These are phyloP conservation scores for Sphaerophoria taeniata DNA, from an alignment of 2,888 invertebrate species.

Conservation along the genomic window DNA sequence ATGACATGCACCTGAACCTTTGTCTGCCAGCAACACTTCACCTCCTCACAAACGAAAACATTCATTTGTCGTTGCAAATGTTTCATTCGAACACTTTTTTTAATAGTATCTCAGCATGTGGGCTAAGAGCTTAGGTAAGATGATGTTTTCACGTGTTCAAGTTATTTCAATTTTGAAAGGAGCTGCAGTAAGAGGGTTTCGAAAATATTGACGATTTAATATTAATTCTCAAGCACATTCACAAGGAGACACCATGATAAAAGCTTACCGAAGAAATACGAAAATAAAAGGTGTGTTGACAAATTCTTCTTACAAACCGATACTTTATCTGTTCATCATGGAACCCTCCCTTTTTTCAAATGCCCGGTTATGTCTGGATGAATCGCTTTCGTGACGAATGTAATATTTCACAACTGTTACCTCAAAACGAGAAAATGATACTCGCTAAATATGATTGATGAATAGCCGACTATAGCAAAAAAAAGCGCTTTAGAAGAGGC, in stretches of 20 bases:
- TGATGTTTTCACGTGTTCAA: neutral
- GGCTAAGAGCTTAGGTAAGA: neutral
- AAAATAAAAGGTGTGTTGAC: too few species aligned
- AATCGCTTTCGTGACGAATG: constrained; percentile 64
- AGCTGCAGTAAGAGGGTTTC: too few species aligned
- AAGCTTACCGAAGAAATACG: too few species aligned
- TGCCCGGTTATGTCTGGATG: constrained; percentile 16
- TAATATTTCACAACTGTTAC: constrained; percentile 73
- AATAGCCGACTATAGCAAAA: constrained; percentile 51
- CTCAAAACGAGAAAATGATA: constrained; percentile 71
- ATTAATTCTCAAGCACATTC: too few species aligned
- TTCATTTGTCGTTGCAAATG: neutral
- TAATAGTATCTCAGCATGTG: neutral
- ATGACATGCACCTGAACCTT: constrained; percentile 64
- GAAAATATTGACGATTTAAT: too few species aligned
- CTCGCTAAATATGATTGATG: constrained; percentile 72
- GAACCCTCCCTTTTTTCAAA: constrained; percentile 17
- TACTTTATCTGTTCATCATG: neutral
- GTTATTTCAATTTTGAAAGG: neutral
- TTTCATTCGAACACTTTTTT: constrained; percentile 13
- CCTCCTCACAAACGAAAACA: neutral
- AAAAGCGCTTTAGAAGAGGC: constrained; percentile 45
- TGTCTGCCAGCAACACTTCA: constrained; percentile 6
- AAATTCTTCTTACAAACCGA: neutral
- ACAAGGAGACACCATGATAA: too few species aligned